A percentile compares a stretch with the other conserved stretches of the same genome.
Conservation (phyloP, 2,888 invertebrate species). For the Drosophila paranaensis region DNA sequence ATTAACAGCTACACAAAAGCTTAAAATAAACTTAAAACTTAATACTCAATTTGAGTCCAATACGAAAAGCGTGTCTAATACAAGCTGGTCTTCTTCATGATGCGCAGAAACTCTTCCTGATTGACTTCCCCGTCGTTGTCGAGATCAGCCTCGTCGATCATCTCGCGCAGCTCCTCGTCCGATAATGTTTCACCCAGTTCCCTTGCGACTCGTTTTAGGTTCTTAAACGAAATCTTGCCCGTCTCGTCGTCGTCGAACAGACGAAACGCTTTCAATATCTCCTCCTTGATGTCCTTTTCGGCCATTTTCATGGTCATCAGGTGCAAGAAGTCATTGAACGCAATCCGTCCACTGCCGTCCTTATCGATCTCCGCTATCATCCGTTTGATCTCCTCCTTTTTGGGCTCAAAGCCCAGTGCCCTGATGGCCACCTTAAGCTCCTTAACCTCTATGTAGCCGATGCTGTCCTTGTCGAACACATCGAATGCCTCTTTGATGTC, state of each 20-base stretch:
- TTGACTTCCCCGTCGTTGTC: slow-evolving; percentile 98
- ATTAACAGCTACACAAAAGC: slow-evolving; percentile 33
- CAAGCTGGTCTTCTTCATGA: slow-evolving; percentile 99
- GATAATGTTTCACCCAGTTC: slow-evolving; percentile 97
- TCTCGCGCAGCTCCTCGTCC: slow-evolving; percentile 98
- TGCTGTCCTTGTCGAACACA: slow-evolving; percentile 95
- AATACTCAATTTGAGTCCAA: slow-evolving; percentile 35
- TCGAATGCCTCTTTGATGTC: slow-evolving; percentile 98
- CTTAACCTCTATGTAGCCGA: slow-evolving; percentile 95
- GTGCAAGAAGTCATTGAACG: slow-evolving; percentile 94
- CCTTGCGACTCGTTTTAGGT: slow-evolving; percentile 96
- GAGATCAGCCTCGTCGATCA: slow-evolving; percentile 98
- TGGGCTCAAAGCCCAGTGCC: slow-evolving; percentile 98
- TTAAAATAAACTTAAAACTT: slow-evolving; percentile 43
- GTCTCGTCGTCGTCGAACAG: slow-evolving; percentile 99
- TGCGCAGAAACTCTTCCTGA: slow-evolving; percentile 96
- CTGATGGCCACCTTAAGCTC: slow-evolving; percentile 97
- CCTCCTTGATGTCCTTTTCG: slow-evolving; percentile 97
- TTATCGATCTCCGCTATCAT: slow-evolving; percentile 96
- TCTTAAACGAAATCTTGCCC: slow-evolving; percentile 97
- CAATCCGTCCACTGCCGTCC: slow-evolving; percentile 92
- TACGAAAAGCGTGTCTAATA: slow-evolving; percentile 86
- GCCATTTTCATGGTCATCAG: slow-evolving; percentile 97
- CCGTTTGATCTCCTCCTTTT: slow-evolving; percentile 98
- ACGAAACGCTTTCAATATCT: slow-evolving; percentile 98